Evolutionary conservation across 2,113 vertebrate genomes (phyloP).

Genomic region (Amphilophus citrinellus): DNA sequence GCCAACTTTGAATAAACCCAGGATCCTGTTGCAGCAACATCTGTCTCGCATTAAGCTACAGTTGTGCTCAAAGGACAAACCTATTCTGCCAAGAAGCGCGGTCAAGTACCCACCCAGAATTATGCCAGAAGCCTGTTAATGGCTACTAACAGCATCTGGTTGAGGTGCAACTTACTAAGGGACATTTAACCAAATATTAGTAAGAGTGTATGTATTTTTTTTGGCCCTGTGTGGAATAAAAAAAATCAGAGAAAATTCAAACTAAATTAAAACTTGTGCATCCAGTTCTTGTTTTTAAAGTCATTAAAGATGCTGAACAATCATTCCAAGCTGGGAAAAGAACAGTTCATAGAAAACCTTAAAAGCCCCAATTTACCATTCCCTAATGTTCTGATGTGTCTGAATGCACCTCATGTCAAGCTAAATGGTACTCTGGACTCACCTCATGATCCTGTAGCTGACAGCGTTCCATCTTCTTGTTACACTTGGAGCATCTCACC

Average conservation of each 20-base stretch:
- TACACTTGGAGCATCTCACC: slow-evolving; percentile 77
- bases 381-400: neutral
- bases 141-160: too few species aligned
- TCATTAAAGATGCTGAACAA: too few species aligned
- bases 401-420: too few species aligned
- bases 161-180: neutral
- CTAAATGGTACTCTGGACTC: neutral
- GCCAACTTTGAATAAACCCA: neutral
- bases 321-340: too few species aligned
- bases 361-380: neutral
- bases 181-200: neutral
- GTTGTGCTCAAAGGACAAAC: too few species aligned
- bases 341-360: neutral
- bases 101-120: too few species aligned
- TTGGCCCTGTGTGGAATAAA: neutral
- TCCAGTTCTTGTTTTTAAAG: too few species aligned
- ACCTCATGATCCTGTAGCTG: slow-evolving; percentile 76
- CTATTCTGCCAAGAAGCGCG: too few species aligned
- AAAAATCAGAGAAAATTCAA: neutral
- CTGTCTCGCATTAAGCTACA: neutral
- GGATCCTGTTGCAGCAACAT: neutral
- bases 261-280: neutral
- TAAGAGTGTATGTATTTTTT: neutral
- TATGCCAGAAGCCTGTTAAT: too few species aligned
- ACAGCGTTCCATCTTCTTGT: slow-evolving; percentile 68